Evolutionary conservation across 2,113 vertebrate genomes (phyloP).

Genomic region (Excalfactoria chinensis): DNA sequence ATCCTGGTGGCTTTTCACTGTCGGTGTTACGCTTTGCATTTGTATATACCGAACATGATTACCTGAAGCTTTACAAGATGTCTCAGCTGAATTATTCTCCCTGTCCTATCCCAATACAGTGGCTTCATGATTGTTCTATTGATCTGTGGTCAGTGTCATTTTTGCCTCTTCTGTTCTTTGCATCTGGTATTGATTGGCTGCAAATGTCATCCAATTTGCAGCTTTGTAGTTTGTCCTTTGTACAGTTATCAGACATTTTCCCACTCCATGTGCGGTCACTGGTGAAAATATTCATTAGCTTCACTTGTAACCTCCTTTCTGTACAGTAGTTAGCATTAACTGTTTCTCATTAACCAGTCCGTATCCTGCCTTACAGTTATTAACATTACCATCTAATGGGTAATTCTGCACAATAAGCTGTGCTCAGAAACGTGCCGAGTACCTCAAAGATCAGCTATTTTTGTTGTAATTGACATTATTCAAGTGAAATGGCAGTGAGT

Average conservation of each 20-base stretch:
- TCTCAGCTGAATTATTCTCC: neutral
- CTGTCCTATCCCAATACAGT: neutral
- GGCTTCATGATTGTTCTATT: neutral
- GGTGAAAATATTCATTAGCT: neutral
- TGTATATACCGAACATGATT: fast-evolving
- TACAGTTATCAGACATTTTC: neutral
- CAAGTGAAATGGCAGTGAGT: neutral
- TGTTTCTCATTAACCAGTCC: neutral
- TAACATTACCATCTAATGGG: neutral
- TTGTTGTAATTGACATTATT: neutral
- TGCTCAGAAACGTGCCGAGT: neutral
- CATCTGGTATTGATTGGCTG: neutral
- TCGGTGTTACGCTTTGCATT: neutral
- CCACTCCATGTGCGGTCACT: neutral
- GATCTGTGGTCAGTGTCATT: neutral
- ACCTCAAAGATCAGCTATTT: neutral
- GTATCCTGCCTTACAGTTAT: neutral
- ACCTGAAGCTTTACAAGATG: neutral
- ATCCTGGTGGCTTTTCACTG: neutral
- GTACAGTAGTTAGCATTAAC: neutral
- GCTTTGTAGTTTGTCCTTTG: neutral
- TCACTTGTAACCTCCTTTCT: neutral
- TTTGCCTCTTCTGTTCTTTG: neutral
- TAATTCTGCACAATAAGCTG: neutral
- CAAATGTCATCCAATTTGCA: neutral